Percentiles rank a stretch among this genome's conserved stretches.
phyloP scores from a whole-genome alignment of 2,888 invertebrate species.

The Monoplex corrugatus region DNA sequence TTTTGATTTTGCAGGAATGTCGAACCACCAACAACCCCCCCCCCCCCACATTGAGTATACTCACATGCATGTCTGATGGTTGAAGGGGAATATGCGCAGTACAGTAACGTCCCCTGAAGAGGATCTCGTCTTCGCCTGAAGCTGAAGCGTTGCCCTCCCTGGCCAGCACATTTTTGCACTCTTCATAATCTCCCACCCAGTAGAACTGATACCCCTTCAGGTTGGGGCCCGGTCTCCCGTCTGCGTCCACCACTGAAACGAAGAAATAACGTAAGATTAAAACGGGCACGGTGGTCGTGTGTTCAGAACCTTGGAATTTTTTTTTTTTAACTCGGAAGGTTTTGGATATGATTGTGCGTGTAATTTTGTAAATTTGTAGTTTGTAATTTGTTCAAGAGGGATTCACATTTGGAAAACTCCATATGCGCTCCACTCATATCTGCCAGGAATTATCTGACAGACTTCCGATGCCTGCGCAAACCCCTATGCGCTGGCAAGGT shows the following conservation, averaged over 20 bases:
- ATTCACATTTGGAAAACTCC: too few relatives aligned
- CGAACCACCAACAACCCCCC: too few relatives aligned
- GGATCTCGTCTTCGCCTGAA: not conserved
- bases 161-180: slow-evolving; percentile 54
- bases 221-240: slow-evolving; percentile 57
- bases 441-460: too few relatives aligned
- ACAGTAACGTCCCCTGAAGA: slow-evolving; percentile 60
- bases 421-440: too few relatives aligned
- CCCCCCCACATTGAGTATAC: not conserved
- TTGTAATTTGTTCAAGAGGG: too few relatives aligned
- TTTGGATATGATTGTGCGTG: too few relatives aligned
- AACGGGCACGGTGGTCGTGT: not conserved
- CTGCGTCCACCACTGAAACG: slow-evolving; percentile 62
- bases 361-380: too few relatives aligned
- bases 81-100: slow-evolving; percentile 50
- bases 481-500: too few relatives aligned
- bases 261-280: not conserved
- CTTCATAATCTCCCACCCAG: slow-evolving; percentile 60
- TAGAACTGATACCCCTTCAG: slow-evolving; percentile 53
- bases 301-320: too few relatives aligned
- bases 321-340: too few relatives aligned
- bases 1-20: too few relatives aligned
- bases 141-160: not conserved
- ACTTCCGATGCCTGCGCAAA: too few relatives aligned
- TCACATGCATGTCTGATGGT: slow-evolving; percentile 41